Evolutionary conservation across 2,797 vertebrate genomes (phyloP).

Genomic region (Pseudopleuronectes americanus): DNA sequence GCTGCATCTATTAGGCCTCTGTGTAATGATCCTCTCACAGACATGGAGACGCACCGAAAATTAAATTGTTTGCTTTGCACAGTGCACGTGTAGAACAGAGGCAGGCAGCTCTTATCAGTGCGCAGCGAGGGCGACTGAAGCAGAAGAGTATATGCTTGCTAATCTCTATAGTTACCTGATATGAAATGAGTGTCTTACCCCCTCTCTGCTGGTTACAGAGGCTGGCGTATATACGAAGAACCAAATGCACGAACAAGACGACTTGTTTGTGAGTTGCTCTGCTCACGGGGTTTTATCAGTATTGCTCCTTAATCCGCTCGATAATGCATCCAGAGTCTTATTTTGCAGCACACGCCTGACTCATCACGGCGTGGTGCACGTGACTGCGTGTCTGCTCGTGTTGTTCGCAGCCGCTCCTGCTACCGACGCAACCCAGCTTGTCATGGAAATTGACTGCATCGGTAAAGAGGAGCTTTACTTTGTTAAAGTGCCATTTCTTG

Average conservation of each 20-base stretch:
- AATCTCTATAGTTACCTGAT: slow-evolving; percentile 70
- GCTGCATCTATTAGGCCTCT: slow-evolving; percentile 60
- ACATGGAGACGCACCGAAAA: slow-evolving; percentile 50
- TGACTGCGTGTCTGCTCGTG: slow-evolving; percentile 9
- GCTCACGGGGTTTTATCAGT: slow-evolving; percentile 63
- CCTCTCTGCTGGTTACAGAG: slow-evolving; percentile 39
- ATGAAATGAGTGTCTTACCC: slow-evolving; percentile 60
- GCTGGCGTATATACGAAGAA: slow-evolving; percentile 57
- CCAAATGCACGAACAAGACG: slow-evolving; percentile 66
- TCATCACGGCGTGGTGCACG: slow-evolving; percentile 33
- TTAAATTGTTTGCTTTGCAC: slow-evolving; percentile 62
- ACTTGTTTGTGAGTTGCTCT: slow-evolving; percentile 66
- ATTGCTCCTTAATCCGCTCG: slow-evolving; percentile 62
- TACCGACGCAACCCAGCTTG: slow-evolving; percentile 29
- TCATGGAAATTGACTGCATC: slow-evolving; percentile 11
- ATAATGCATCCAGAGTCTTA: slow-evolving; percentile 68
- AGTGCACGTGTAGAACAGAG: slow-evolving; percentile 27
- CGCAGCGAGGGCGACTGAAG: slow-evolving; percentile 38
- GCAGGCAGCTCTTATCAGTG: slow-evolving; percentile 45
- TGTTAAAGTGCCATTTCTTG: slow-evolving; percentile 55
- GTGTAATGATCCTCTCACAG: slow-evolving; percentile 61
- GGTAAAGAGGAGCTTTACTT: slow-evolving; percentile 42
- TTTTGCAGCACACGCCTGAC: slow-evolving; percentile 53
- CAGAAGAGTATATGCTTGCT: slow-evolving; percentile 54
- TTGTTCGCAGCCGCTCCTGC: slow-evolving; percentile 27